Evolutionary conservation across 2,888 invertebrate species (phyloP).

Genomic region (Eupithecia vulgata): DNA sequence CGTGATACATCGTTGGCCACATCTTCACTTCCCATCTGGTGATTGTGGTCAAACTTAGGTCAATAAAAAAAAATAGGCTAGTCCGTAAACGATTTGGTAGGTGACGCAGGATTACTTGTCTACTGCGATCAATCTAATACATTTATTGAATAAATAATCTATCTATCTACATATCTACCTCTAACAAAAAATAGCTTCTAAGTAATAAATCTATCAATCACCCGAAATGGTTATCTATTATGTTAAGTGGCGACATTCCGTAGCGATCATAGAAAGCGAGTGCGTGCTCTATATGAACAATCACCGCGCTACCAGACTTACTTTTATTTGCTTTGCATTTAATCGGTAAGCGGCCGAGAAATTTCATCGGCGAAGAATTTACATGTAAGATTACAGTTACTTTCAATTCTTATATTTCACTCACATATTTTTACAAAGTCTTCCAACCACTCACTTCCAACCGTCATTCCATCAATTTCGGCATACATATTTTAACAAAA

Average conservation of each 20-base stretch:
- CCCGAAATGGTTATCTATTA: conserved; percentile 27
- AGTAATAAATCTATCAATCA: background rate
- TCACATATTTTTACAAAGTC: background rate
- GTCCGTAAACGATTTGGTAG: too few relatives aligned
- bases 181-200: background rate
- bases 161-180: too few relatives aligned
- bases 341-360: conserved; percentile 20
- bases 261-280: conserved; percentile 66
- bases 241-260: conserved; percentile 46
- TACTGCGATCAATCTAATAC: too few relatives aligned
- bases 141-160: too few relatives aligned
- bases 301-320: conserved; percentile 44
- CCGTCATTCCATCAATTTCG: background rate
- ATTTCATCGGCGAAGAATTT: background rate
- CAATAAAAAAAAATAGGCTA: too few relatives aligned
- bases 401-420: background rate
- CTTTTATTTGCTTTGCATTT: conserved; percentile 41
- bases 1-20: too few relatives aligned
- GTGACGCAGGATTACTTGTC: too few relatives aligned
- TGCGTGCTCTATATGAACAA: conserved; percentile 54
- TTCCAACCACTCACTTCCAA: too few relatives aligned
- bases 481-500: background rate
- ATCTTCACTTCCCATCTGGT: too few relatives aligned
- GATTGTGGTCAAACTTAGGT: too few relatives aligned
- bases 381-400: background rate